These are phyloP conservation scores for Marmota flaviventris DNA, from an alignment of 2,113 vertebrate species.

Conservation along the genomic window DNA sequence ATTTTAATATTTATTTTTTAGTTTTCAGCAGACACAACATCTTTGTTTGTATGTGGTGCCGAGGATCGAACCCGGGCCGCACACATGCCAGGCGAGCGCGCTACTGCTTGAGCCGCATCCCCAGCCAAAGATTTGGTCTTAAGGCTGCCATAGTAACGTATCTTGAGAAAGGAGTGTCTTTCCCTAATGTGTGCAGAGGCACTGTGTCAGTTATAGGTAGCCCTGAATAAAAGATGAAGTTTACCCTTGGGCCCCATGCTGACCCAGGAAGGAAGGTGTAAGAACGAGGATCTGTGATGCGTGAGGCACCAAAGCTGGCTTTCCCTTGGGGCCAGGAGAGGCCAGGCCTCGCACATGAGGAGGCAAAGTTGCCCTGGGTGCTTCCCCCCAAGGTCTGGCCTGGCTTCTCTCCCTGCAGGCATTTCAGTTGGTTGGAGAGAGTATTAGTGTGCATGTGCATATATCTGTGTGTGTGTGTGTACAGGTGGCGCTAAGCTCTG, in stretches of 20 bases:
- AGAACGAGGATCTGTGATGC: background rate
- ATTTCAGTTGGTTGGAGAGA: background rate
- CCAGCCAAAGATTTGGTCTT: too few relatives aligned
- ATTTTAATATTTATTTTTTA: too few relatives aligned
- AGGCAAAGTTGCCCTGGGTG: background rate
- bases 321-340: background rate
- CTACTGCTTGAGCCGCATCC: too few relatives aligned
- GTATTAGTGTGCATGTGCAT: background rate
- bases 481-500: background rate
- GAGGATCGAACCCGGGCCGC: too few relatives aligned
- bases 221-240: background rate
- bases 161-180: background rate
- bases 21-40: too few relatives aligned
- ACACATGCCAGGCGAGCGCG: too few relatives aligned
- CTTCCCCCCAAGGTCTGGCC: background rate
- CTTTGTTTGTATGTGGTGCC: too few relatives aligned
- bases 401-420: background rate
- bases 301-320: rapidly evolving
- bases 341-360: background rate
- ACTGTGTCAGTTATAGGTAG: background rate
- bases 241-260: background rate
- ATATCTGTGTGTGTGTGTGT: rapidly evolving
- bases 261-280: background rate
- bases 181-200: background rate
- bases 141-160: background rate